Percentiles rank a stretch among this genome's conserved stretches.
These are phyloP conservation scores for Lepidonotus clava DNA, from an alignment of 2,888 invertebrate genomes.

Conservation along the genomic window DNA sequence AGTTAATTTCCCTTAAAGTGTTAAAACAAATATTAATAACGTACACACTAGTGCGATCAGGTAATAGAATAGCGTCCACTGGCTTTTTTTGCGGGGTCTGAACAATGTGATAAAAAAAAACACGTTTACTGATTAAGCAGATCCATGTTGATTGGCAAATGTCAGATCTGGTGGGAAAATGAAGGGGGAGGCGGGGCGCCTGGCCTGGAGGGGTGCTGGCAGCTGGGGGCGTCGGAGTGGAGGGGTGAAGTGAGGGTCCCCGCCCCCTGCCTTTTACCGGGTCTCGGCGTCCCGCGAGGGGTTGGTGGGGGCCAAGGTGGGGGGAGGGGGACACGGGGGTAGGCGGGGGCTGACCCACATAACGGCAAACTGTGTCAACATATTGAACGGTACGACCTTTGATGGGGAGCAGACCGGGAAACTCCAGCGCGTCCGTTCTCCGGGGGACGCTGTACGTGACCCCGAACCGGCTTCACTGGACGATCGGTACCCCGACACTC, in stretches of 20 bases:
- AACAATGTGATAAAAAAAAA: neutral
- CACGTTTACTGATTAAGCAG: neutral
- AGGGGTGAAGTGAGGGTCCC: neutral
- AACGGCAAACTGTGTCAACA: slow-evolving; percentile 46
- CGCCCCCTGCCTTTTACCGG: too few species aligned
- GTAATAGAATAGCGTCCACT: too few species aligned
- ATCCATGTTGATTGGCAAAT: too few species aligned
- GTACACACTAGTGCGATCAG: too few species aligned
- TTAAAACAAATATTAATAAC: too few species aligned
- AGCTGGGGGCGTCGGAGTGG: neutral
- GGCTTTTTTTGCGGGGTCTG: too few species aligned
- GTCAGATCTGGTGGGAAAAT: too few species aligned
- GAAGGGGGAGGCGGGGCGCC: neutral
- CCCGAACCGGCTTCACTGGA: too few species aligned
- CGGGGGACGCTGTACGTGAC: too few species aligned
- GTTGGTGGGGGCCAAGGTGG: neutral
- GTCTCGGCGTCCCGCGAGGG: neutral
- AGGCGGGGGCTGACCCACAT: slow-evolving; percentile 14
- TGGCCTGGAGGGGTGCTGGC: neutral
- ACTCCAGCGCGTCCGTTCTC: too few species aligned
- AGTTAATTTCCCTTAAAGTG: too few species aligned
- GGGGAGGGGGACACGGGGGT: neutral
- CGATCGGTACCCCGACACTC: too few species aligned
- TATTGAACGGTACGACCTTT: neutral
- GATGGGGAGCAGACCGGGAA: slow-evolving; percentile 8